Conservation (phyloP, 1,140 invertebrate genomes). For the Aphelinus certus region DNA sequence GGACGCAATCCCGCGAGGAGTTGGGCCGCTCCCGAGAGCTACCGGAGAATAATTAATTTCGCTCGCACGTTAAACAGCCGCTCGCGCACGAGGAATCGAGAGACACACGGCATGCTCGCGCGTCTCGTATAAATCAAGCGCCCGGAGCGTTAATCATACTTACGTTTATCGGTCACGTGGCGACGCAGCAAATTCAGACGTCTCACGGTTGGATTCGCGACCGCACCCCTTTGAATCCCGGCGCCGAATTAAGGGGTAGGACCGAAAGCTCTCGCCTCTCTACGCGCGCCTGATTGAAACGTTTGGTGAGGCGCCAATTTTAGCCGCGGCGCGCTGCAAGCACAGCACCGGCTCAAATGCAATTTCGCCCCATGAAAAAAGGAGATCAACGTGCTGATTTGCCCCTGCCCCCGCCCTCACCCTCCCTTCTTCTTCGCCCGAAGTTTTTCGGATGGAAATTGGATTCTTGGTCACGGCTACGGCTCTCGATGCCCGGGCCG, state of each 20-base stretch:
- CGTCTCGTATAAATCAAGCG: no score
- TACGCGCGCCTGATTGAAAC: constrained; percentile 20
- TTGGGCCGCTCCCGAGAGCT: constrained; percentile 4
- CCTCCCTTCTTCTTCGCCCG: no score
- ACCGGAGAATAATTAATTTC: constrained; percentile 31
- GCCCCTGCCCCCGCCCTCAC: no score
- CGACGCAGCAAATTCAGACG: constrained; percentile 39
- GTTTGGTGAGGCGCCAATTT: constrained; percentile 22
- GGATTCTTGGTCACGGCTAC: no score
- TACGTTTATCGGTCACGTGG: constrained; percentile 49
- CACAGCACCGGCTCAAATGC: no score
- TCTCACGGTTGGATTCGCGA: neutral
- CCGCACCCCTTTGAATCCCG: neutral
- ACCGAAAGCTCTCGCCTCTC: neutral
- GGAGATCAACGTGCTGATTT: no score
- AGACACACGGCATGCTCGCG: neutral
- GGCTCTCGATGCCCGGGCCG: no score
- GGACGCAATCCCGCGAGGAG: constrained; percentile 29
- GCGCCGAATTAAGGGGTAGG: neutral
- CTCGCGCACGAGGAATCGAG: neutral
- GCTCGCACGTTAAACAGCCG: neutral
- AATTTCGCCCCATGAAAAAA: no score
- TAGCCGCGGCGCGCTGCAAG: no score
- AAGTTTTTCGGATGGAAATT: no score
- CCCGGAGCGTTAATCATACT: constrained; percentile 49